Conservation (phyloP, 2,113 vertebrate species). For the Equus przewalskii region DNA sequence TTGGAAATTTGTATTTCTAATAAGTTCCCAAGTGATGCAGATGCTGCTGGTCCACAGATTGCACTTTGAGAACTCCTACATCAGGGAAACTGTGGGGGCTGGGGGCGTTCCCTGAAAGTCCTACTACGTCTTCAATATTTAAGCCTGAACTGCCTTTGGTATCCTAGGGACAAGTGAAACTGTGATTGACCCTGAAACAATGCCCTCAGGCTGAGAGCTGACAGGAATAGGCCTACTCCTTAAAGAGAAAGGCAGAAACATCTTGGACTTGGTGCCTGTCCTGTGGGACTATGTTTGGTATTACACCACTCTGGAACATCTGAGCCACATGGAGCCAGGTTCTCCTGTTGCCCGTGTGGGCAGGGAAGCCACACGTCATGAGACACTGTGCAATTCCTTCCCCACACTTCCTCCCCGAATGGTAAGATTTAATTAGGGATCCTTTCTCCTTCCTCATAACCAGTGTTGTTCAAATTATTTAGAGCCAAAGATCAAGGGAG, state of each 20-base stretch:
- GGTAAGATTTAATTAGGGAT: neutral
- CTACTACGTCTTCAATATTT: neutral
- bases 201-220: neutral
- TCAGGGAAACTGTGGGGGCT: neutral
- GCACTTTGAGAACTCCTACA: neutral
- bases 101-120: neutral
- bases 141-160: neutral
- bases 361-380: neutral
- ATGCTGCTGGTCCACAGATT: neutral
- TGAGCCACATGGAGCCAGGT: neutral
- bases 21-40: neutral
- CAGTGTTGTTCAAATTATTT: neutral
- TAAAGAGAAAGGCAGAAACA: neutral
- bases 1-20: conserved; percentile 14
- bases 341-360: rapidly evolving
- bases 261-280: neutral
- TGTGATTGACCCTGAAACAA: neutral
- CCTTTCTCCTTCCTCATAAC: neutral
- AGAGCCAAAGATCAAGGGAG: neutral
- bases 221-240: neutral
- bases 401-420: neutral
- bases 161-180: neutral
- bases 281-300: neutral
- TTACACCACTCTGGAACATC: neutral
- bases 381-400: neutral